Conservation (phyloP, 2,888 invertebrate species). For the Frankliniella intonsa region DNA sequence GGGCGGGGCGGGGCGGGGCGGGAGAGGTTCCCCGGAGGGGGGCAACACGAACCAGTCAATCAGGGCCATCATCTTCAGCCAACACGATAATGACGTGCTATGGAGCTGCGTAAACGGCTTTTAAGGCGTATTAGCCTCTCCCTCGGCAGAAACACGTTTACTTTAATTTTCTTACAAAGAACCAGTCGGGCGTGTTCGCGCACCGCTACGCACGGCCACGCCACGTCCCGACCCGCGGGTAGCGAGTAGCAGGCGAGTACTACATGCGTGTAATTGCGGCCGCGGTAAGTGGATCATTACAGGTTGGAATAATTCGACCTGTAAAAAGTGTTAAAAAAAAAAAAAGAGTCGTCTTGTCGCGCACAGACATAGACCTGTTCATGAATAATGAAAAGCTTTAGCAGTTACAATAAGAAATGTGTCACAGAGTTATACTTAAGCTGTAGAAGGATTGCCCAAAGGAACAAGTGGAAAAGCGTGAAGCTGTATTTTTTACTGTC, state of each 20-base stretch:
- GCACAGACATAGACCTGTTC: too few species aligned
- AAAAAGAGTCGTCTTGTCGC: too few species aligned
- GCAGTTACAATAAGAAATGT: too few species aligned
- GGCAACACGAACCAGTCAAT: conserved; percentile 15
- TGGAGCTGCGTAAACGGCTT: conserved; percentile 14
- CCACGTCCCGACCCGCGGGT: not conserved
- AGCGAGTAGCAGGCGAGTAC: conserved; percentile 2
- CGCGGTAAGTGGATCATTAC: conserved; percentile 11
- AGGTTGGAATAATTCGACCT: not conserved
- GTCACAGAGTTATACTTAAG: too few species aligned
- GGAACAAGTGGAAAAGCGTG: too few species aligned
- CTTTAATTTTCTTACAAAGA: conserved; percentile 27
- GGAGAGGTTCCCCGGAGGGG: not conserved
- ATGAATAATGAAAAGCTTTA: too few species aligned
- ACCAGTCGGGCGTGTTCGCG: not conserved
- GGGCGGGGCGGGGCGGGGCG: not conserved
- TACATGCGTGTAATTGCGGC: conserved; percentile 15
- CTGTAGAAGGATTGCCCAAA: too few species aligned
- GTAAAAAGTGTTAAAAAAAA: not conserved
- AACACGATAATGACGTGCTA: conserved; percentile 18
- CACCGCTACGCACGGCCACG: not conserved
- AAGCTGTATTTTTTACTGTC: too few species aligned
- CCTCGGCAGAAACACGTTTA: conserved; percentile 24
- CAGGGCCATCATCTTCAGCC: conserved; percentile 21
- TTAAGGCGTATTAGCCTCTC: conserved; percentile 24